phyloP scores from a whole-genome alignment of 35 echinoderm and acorn worm species.

The Stichopus chloronotus region DNA sequence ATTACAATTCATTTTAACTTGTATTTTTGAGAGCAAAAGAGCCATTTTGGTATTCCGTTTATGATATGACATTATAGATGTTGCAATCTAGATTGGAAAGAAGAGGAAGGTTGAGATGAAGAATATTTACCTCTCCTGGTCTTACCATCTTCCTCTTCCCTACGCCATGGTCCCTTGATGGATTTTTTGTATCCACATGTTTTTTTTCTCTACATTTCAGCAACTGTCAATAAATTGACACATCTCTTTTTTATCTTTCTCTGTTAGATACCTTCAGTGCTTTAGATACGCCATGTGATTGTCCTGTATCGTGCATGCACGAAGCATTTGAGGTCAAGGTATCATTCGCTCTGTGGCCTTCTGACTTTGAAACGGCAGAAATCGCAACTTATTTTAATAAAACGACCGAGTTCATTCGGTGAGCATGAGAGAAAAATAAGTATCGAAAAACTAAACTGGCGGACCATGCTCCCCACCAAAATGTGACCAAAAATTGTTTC shows the following conservation, averaged over 20 bases:
- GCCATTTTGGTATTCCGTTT: too few relatives aligned
- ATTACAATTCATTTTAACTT: too few relatives aligned
- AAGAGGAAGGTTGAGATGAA: too few relatives aligned
- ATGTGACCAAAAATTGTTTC: background rate
- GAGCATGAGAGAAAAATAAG: background rate
- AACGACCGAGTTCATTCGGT: conserved; percentile 1
- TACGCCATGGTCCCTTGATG: too few relatives aligned
- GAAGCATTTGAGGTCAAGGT: background rate
- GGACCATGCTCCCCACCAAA: background rate
- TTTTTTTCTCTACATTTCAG: too few relatives aligned
- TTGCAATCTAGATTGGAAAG: too few relatives aligned
- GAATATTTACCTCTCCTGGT: too few relatives aligned
- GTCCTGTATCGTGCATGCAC: background rate
- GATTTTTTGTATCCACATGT: too few relatives aligned
- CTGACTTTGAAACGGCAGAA: background rate
- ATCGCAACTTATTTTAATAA: background rate
- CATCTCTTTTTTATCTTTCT: background rate
- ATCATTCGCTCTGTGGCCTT: conserved; percentile 19
- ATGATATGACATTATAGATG: too few relatives aligned
- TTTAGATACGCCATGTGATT: background rate
- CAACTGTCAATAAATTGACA: too few relatives aligned
- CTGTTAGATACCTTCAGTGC: background rate
- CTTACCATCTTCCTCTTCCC: too few relatives aligned
- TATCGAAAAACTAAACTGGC: background rate
- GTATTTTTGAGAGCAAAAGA: too few relatives aligned